Evolutionary conservation across 2,113 vertebrate genomes (phyloP).

Genomic region (Larimichthys crocea): DNA sequence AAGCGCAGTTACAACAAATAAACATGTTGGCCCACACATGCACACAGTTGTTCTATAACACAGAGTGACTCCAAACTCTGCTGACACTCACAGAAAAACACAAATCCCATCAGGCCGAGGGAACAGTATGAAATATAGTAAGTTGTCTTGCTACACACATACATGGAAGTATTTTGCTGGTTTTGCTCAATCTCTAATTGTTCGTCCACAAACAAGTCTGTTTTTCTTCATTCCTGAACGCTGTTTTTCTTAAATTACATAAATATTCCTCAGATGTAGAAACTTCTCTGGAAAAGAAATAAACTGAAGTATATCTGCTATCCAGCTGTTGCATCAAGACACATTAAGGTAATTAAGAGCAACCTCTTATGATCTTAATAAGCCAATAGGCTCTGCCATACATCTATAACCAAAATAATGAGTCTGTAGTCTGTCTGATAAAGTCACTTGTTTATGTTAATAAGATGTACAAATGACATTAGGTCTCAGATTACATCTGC

Average conservation of each 20-base stretch:
- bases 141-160: neutral
- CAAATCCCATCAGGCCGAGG: neutral
- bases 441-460: neutral
- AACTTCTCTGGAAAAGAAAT: neutral
- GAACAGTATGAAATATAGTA: neutral
- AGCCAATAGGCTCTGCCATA: neutral
- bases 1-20: constrained; percentile 39
- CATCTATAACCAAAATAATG: constrained; percentile 2
- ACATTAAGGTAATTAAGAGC: neutral
- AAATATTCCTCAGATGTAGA: neutral
- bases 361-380: neutral
- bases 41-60: constrained; percentile 26
- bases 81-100: constrained; percentile 26
- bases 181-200: neutral
- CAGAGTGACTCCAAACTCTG: constrained; percentile 18
- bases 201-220: neutral
- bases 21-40: constrained; percentile 15
- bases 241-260: neutral
- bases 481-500: neutral
- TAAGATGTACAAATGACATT: neutral
- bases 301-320: neutral
- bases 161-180: neutral
- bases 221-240: neutral
- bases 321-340: neutral
- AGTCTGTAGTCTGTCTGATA: constrained; percentile 17